Conservation (phyloP, 1,140 invertebrate genomes). For the Drosophila sturtevanti region DNA sequence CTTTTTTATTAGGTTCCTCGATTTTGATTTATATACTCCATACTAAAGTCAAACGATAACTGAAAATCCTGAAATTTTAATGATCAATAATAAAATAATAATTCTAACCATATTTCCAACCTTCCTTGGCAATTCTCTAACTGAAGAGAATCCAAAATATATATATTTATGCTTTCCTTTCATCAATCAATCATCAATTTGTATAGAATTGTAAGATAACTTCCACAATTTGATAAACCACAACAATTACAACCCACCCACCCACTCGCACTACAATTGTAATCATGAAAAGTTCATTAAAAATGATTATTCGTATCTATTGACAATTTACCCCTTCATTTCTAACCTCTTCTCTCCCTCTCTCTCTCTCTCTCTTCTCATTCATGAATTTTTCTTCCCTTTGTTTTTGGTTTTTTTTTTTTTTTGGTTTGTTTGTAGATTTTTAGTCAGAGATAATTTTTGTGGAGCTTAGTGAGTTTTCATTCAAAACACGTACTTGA, state of each 20-base stretch:
- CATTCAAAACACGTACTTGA: slow-evolving; percentile 74
- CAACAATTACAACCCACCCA: too few relatives aligned
- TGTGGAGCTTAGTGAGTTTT: slow-evolving; percentile 43
- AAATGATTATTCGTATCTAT: slow-evolving; percentile 39
- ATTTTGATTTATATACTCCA: too few relatives aligned
- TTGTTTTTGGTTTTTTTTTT: slow-evolving; percentile 7
- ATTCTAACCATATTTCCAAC: too few relatives aligned
- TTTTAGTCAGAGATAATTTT: slow-evolving; percentile 66
- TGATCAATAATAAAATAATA: too few relatives aligned
- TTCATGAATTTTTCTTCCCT: slow-evolving; percentile 54
- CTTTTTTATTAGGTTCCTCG: too few relatives aligned
- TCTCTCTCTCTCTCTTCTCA: slow-evolving; percentile 37
- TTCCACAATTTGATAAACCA: not conserved
- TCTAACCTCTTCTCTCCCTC: slow-evolving; percentile 6
- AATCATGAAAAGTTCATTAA: not conserved
- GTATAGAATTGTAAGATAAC: not conserved
- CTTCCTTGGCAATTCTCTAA: too few relatives aligned
- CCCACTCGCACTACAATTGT: not conserved
- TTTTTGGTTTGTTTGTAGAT: slow-evolving; percentile 55
- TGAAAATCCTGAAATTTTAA: too few relatives aligned
- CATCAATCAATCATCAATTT: too few relatives aligned
- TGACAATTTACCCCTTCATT: slow-evolving; percentile 42
- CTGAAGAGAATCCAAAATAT: too few relatives aligned
- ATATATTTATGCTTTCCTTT: too few relatives aligned
- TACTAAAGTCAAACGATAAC: too few relatives aligned